phyloP scores from a whole-genome alignment of 2,113 vertebrate genomes.

The Psilopogon haemacephalus region DNA sequence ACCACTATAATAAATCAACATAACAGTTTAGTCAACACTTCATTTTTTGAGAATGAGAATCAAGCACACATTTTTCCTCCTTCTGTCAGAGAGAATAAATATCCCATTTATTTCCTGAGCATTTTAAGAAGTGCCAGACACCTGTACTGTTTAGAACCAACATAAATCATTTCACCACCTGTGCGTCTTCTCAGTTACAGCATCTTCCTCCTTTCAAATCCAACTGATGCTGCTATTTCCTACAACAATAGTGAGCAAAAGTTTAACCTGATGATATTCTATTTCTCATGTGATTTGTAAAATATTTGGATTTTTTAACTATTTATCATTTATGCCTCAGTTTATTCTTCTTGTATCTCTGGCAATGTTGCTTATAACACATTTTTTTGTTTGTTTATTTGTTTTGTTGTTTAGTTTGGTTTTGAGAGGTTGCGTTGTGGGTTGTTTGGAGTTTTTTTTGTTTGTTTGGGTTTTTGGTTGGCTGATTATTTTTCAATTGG shows the following conservation, averaged over 20 bases:
- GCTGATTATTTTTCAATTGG: neutral
- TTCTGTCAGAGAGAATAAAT: constrained; percentile 65
- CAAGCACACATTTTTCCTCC: constrained; percentile 52
- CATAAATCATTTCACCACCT: constrained; percentile 61
- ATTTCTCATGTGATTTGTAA: neutral
- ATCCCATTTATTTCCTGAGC: constrained; percentile 66
- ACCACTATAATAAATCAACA: constrained; percentile 67
- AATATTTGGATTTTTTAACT: neutral
- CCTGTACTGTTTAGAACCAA: constrained; percentile 36
- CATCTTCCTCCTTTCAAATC: neutral
- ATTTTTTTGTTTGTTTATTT: too few species aligned
- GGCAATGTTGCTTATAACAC: neutral
- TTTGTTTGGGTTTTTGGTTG: neutral
- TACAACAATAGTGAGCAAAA: neutral
- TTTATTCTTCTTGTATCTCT: neutral
- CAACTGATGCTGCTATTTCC: neutral
- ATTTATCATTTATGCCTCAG: neutral
- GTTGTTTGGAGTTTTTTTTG: neutral
- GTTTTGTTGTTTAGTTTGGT: too few species aligned
- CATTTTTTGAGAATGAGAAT: constrained; percentile 60
- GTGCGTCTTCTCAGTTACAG: constrained; percentile 7
- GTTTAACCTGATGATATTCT: neutral
- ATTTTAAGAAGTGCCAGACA: constrained; percentile 61
- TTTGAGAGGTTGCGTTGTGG: too few species aligned
- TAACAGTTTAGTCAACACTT: constrained; percentile 56